Conservation (phyloP, 2,113 vertebrate genomes). For the Ophiodon elongatus region DNA sequence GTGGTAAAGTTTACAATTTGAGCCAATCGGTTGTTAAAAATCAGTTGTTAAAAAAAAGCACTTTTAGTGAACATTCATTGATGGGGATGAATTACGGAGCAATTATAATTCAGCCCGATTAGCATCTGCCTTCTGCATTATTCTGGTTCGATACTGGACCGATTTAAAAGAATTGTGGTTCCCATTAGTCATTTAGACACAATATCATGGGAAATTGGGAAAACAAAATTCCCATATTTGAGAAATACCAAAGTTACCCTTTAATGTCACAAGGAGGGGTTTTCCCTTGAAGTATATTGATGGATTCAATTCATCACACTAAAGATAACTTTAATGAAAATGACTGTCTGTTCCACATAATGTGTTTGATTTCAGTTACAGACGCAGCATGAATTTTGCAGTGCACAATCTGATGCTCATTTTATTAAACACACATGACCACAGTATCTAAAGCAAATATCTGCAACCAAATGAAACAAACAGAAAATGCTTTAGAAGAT, state of each 20-base stretch:
- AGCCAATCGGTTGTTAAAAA: too few species aligned
- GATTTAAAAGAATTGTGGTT: too few species aligned
- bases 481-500: background rate
- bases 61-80: background rate
- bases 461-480: background rate
- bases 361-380: background rate
- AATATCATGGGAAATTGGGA: too few species aligned
- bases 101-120: too few species aligned
- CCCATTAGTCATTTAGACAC: too few species aligned
- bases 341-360: background rate
- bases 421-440: background rate
- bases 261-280: background rate
- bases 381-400: conserved; percentile 9
- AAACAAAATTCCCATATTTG: too few species aligned
- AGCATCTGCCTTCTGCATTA: too few species aligned
- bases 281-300: background rate
- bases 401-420: background rate
- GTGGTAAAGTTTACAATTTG: background rate
- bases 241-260: too few species aligned
- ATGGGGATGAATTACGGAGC: background rate
- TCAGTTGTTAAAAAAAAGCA: background rate
- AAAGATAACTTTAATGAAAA: conserved; percentile 22
- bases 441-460: background rate
- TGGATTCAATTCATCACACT: conserved; percentile 19
- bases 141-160: too few species aligned